Conservation (phyloP, 2,797 vertebrate genomes). For the Coreius guichenoti region DNA sequence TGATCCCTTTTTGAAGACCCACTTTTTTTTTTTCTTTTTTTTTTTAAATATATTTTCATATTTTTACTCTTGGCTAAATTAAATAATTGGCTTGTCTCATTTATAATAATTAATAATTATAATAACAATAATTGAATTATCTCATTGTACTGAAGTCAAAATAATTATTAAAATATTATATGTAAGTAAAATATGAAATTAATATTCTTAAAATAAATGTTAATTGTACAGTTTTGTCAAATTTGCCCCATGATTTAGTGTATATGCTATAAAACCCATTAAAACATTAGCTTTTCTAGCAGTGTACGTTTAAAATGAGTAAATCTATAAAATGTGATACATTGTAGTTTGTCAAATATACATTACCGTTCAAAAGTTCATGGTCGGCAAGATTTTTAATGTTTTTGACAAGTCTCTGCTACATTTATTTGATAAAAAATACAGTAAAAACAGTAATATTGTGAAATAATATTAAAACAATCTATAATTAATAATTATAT, state of each 20-base stretch:
- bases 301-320: background rate
- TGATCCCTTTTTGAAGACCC: background rate
- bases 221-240: no score
- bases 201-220: background rate
- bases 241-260: background rate
- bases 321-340: background rate
- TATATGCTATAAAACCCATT: background rate
- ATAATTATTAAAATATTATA: background rate
- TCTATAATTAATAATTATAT: no score
- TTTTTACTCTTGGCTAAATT: background rate
- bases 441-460: background rate
- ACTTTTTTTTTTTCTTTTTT: rapidly evolving
- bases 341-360: background rate
- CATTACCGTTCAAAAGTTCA: background rate
- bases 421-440: background rate
- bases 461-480: no score
- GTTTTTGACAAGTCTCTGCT: background rate
- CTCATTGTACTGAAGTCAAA: background rate
- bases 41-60: background rate
- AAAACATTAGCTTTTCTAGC: background rate
- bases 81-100: background rate
- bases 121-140: background rate
- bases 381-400: background rate
- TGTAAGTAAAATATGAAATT: background rate
- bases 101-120: no score